These are phyloP conservation scores for Dendrolimus kikuchii DNA, from an alignment of 1,140 invertebrate genomes.

Conservation along the genomic window DNA sequence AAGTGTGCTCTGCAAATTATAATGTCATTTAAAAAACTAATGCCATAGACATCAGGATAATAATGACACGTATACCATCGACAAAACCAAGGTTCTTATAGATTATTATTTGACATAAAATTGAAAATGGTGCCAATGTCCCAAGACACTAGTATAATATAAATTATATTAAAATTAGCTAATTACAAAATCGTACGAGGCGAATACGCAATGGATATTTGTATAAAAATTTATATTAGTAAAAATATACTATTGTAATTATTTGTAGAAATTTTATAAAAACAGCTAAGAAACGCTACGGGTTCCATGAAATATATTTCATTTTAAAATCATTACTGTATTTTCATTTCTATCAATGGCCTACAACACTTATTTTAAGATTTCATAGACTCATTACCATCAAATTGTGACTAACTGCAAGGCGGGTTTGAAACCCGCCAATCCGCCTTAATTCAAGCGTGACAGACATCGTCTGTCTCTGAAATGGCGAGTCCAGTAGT, in stretches of 20 bases:
- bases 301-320: conserved; percentile 69
- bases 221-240: conserved; percentile 42
- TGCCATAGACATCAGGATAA: too few species aligned
- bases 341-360: conserved; percentile 28
- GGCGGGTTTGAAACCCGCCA: too few species aligned
- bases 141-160: conserved; percentile 38
- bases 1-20: too few species aligned
- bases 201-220: conserved; percentile 1
- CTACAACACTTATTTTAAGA: too few species aligned
- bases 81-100: too few species aligned
- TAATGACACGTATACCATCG: too few species aligned
- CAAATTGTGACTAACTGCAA: too few species aligned
- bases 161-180: neutral
- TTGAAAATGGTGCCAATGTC: conserved; percentile 62
- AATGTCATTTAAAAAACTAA: too few species aligned
- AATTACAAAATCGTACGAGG: neutral
- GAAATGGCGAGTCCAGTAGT: too few species aligned
- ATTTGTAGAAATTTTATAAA: conserved; percentile 67
- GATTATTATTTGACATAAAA: conserved; percentile 6
- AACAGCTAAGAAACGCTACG: conserved; percentile 70
- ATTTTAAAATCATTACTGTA: conserved; percentile 43
- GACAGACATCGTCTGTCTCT: too few species aligned
- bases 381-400: too few species aligned
- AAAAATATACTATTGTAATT: conserved; percentile 16
- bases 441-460: too few species aligned